phyloP scores from a whole-genome alignment of 2,888 invertebrate species.

The Drosophila subsilvestris region DNA sequence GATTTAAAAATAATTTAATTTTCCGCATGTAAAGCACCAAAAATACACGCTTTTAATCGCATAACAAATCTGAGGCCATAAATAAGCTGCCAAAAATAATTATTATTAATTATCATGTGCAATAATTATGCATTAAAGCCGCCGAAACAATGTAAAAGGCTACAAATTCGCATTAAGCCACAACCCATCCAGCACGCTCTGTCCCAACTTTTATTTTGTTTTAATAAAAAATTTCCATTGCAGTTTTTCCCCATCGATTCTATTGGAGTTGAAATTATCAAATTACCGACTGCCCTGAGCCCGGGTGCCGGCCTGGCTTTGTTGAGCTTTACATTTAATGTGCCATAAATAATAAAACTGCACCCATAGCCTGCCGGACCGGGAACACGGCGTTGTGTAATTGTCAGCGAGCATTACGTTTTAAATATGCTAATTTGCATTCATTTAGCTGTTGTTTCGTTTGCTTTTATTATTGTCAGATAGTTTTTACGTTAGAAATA shows the following conservation, averaged over 20 bases:
- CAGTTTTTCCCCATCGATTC: slow-evolving; percentile 7
- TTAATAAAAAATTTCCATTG: not conserved
- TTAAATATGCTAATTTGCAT: slow-evolving; percentile 74
- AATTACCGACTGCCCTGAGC: slow-evolving; percentile 6
- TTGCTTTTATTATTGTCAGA: slow-evolving; percentile 33
- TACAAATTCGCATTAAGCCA: slow-evolving; percentile 37
- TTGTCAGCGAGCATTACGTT: slow-evolving; percentile 70
- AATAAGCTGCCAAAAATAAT: slow-evolving; percentile 64
- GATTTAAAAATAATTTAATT: slow-evolving; percentile 51
- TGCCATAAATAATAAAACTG: slow-evolving; percentile 68
- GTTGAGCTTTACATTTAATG: slow-evolving; percentile 64
- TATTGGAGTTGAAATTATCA: slow-evolving; percentile 26
- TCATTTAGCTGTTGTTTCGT: slow-evolving; percentile 47
- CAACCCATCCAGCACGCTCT: not conserved
- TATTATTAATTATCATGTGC: slow-evolving; percentile 66
- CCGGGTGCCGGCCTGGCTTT: slow-evolving; percentile 33
- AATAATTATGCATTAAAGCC: slow-evolving; percentile 54
- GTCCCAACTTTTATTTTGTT: slow-evolving; percentile 2
- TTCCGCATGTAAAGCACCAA: slow-evolving; percentile 10
- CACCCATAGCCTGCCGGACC: slow-evolving; percentile 13
- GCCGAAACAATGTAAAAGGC: slow-evolving; percentile 40
- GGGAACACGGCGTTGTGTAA: slow-evolving; percentile 48
- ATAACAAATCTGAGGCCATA: slow-evolving; percentile 68
- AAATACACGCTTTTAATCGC: slow-evolving; percentile 43
- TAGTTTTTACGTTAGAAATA: not conserved